These are phyloP conservation scores for Macrosteles quadrilineatus DNA, from an alignment of 1,140 invertebrate genomes.

Conservation along the genomic window DNA sequence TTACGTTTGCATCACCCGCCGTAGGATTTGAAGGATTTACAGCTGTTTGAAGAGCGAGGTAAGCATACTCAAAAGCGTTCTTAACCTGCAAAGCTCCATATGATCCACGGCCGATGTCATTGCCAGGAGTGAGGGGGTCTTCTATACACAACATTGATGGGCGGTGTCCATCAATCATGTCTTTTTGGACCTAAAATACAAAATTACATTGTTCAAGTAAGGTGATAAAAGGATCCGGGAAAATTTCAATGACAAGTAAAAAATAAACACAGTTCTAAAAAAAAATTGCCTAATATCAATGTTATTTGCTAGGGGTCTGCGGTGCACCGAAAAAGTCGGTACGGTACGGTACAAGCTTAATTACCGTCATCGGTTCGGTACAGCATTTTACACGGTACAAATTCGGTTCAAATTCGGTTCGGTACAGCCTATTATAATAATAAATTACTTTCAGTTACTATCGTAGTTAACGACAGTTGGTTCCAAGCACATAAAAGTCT, in stretches of 20 bases:
- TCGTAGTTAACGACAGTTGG: too few relatives aligned
- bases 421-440: too few relatives aligned
- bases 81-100: slow-evolving; percentile 86
- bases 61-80: slow-evolving; percentile 95
- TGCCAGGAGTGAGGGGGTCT: slow-evolving; percentile 93
- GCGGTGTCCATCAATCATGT: slow-evolving; percentile 91
- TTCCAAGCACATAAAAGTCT: too few relatives aligned
- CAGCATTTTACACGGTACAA: too few relatives aligned
- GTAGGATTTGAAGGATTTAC: slow-evolving; percentile 66
- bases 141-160: slow-evolving; percentile 95
- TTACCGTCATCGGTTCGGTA: too few relatives aligned
- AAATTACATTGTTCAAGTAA: slow-evolving; percentile 18
- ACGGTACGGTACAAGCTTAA: too few relatives aligned
- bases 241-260: too few relatives aligned
- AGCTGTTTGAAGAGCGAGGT: slow-evolving; percentile 79
- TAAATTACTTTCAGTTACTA: too few relatives aligned
- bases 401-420: too few relatives aligned
- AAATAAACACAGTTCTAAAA: too few relatives aligned
- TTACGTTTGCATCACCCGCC: slow-evolving; percentile 57
- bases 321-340: too few relatives aligned
- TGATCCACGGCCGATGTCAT: slow-evolving; percentile 96
- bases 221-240: slow-evolving; percentile 9
- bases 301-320: too few relatives aligned
- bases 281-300: slow-evolving; percentile 27
- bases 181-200: slow-evolving; percentile 66